phyloP scores from a whole-genome alignment of 2,888 invertebrate species.

The Drosophila monieri region DNA sequence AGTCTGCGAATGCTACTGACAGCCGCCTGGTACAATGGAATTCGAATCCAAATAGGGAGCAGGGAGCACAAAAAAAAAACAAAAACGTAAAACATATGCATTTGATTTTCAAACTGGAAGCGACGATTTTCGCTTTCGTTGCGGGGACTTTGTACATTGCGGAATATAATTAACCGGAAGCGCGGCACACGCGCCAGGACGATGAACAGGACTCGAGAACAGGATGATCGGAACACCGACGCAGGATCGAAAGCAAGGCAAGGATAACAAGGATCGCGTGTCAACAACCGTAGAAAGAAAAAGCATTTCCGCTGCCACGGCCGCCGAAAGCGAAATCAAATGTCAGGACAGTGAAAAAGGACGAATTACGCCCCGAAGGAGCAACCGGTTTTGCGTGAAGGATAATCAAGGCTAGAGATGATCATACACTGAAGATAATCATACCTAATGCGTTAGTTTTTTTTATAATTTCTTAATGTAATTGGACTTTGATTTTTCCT shows the following conservation, averaged over 20 bases:
- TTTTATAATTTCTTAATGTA: neutral
- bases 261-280: constrained; percentile 63
- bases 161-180: constrained; percentile 84
- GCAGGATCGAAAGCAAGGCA: constrained; percentile 27
- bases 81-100: constrained; percentile 67
- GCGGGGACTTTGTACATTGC: constrained; percentile 63
- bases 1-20: constrained; percentile 58
- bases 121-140: constrained; percentile 81
- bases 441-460: neutral
- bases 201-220: constrained; percentile 39
- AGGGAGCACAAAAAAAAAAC: constrained; percentile 31
- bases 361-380: constrained; percentile 55
- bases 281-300: constrained; percentile 78
- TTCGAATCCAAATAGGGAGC: constrained; percentile 11
- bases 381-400: constrained; percentile 65
- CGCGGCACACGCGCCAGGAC: constrained; percentile 83
- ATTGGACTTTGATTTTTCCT: too few relatives aligned
- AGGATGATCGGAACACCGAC: constrained; percentile 50
- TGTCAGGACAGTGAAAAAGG: constrained; percentile 59
- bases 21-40: constrained; percentile 48
- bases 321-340: constrained; percentile 81
- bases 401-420: constrained; percentile 36
- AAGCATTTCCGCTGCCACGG: constrained; percentile 77
- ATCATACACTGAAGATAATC: constrained; percentile 9
- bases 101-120: constrained; percentile 67